These are phyloP conservation scores for Delia radicum DNA, from an alignment of 1,140 invertebrate species.

Conservation along the genomic window DNA sequence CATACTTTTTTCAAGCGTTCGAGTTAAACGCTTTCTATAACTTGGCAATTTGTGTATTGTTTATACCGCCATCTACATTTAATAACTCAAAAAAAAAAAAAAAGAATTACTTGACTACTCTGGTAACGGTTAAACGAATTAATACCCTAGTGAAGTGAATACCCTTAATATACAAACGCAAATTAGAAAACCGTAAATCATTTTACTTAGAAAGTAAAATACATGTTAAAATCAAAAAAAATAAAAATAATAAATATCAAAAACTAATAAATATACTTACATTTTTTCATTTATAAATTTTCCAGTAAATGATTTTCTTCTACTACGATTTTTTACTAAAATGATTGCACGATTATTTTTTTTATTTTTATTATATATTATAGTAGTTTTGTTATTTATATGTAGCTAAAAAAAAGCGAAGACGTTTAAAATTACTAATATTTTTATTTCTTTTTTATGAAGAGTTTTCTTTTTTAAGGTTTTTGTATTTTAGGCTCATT, in stretches of 20 bases:
- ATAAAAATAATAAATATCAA: background rate
- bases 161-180: no score
- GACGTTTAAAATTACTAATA: background rate
- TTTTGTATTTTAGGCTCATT: constrained; percentile 4
- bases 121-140: no score
- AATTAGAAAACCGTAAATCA: no score
- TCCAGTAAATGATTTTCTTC: background rate
- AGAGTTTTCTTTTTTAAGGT: background rate
- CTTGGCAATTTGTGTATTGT: no score
- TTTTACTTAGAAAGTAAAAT: background rate
- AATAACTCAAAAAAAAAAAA: no score
- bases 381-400: background rate
- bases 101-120: no score
- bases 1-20: no score
- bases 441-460: no score
- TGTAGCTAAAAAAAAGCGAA: background rate
- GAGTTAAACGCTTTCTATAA: no score
- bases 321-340: background rate
- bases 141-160: no score
- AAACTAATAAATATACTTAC: background rate
- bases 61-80: no score
- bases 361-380: background rate
- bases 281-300: background rate
- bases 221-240: background rate
- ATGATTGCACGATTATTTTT: background rate